These are phyloP conservation scores for Hoplias malabaricus DNA, from an alignment of 2,113 vertebrate species.

Conservation along the genomic window DNA sequence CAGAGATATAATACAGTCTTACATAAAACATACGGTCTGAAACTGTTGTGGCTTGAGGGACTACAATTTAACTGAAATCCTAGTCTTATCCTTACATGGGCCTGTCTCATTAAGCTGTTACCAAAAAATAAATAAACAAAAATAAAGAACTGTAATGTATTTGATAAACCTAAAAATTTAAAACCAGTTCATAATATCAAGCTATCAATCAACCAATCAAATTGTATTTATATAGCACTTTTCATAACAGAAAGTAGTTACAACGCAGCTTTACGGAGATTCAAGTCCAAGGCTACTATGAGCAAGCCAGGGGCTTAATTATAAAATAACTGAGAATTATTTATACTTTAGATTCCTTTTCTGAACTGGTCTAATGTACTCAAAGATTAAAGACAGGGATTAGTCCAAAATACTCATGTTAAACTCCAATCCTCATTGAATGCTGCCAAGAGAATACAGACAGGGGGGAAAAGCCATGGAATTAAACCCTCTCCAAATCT, in stretches of 20 bases:
- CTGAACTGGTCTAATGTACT: neutral
- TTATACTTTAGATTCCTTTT: too few relatives aligned
- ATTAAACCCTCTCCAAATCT: neutral
- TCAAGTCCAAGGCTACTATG: too few relatives aligned
- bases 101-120: neutral
- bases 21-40: neutral
- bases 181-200: too few relatives aligned
- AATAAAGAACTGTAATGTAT: neutral
- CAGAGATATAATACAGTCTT: neutral
- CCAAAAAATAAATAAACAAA: too few relatives aligned
- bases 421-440: neutral
- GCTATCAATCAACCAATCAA: too few relatives aligned
- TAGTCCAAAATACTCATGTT: neutral
- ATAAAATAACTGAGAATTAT: too few relatives aligned
- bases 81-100: neutral
- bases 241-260: too few relatives aligned
- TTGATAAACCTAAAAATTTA: neutral
- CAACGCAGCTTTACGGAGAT: too few relatives aligned
- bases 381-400: neutral
- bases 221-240: too few relatives aligned
- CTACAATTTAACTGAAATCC: neutral
- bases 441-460: neutral
- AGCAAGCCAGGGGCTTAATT: too few relatives aligned
- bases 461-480: neutral
- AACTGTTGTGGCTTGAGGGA: neutral